phyloP scores from a whole-genome alignment of 2,113 vertebrate genomes.

The Coracopsis vasa region DNA sequence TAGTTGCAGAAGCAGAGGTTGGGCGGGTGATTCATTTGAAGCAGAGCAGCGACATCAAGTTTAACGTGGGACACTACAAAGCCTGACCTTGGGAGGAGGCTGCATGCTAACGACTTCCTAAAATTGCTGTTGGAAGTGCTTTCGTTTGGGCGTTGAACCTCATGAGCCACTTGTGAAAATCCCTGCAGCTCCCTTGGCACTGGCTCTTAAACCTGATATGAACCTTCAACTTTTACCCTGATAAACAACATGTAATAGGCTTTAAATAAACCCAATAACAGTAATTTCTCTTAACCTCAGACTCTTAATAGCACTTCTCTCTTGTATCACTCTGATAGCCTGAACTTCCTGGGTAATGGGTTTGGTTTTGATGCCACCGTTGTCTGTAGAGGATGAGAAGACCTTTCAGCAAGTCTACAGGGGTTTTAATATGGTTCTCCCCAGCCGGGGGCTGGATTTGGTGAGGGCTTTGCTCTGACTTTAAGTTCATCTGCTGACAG shows the following conservation, averaged over 20 bases:
- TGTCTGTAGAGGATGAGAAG: fast-evolving
- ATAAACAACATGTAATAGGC: not conserved
- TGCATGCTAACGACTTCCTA: not conserved
- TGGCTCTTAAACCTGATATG: not conserved
- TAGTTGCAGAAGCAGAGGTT: not conserved
- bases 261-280: conserved; percentile 11
- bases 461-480: not conserved
- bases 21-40: not conserved
- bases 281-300: conserved; percentile 22
- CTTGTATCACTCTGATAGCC: not conserved
- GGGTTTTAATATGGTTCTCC: fast-evolving
- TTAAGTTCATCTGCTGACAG: not conserved
- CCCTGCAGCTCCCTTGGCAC: not conserved
- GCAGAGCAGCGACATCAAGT: not conserved
- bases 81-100: not conserved
- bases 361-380: not conserved
- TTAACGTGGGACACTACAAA: not conserved
- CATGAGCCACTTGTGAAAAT: not conserved
- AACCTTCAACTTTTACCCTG: not conserved
- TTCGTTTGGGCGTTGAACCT: not conserved
- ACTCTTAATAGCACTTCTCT: not conserved
- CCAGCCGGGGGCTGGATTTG: not conserved
- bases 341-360: not conserved
- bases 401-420: fast-evolving
- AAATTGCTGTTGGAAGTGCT: not conserved